A percentile compares a stretch with the other conserved stretches of the same genome.
phyloP scores from a whole-genome alignment of 2,113 vertebrate species.

The Emydocephalus ijimae region DNA sequence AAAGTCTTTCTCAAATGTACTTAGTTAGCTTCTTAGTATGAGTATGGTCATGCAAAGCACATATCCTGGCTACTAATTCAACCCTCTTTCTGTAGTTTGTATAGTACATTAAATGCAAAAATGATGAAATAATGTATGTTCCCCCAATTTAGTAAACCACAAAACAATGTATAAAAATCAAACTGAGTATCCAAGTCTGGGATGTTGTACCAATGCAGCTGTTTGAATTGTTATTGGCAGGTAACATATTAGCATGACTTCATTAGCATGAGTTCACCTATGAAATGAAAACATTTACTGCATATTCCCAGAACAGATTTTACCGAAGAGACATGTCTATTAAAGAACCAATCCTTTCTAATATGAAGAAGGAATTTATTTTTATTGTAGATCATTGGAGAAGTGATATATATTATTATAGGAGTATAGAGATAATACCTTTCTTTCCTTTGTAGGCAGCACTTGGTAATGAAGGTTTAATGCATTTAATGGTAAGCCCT shows the following conservation, averaged over 20 bases:
- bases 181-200: background rate
- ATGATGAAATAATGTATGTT: background rate
- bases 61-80: background rate
- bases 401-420: background rate
- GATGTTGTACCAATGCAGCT: background rate
- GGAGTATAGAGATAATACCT: background rate
- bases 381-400: background rate
- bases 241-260: no score
- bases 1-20: background rate
- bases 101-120: background rate
- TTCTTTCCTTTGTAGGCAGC: background rate
- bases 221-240: background rate
- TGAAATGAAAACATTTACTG: background rate
- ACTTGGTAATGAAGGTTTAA: accelerated
- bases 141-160: background rate
- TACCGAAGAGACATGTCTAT: background rate
- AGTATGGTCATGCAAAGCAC: background rate
- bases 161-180: background rate
- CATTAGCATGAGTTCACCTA: no score
- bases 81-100: background rate
- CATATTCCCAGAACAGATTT: background rate
- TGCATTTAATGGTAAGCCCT: background rate
- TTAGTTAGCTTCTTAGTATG: background rate
- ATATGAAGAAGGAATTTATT: background rate
- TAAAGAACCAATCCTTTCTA: background rate